These are phyloP conservation scores for Flexamia atlantica DNA, from an alignment of 2,888 invertebrate genomes.

Conservation along the genomic window DNA sequence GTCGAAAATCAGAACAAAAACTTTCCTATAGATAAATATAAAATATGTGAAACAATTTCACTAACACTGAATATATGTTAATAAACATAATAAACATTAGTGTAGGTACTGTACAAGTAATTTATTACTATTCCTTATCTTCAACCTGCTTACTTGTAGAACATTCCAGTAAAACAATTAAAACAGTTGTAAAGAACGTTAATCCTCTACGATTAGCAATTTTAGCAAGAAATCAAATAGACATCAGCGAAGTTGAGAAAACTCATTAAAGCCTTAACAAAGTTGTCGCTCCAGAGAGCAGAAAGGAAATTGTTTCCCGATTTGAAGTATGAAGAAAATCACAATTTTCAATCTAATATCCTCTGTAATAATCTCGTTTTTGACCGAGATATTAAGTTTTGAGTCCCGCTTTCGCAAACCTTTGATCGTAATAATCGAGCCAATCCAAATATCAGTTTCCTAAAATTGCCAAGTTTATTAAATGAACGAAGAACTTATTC, in stretches of 20 bases:
- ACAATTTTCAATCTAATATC: conserved; percentile 18
- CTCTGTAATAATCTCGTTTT: background rate
- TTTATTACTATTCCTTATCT: too few relatives aligned
- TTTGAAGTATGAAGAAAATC: conserved; percentile 20
- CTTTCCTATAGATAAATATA: too few relatives aligned
- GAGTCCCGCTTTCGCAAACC: background rate
- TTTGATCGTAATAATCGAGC: background rate
- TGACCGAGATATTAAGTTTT: conserved; percentile 3
- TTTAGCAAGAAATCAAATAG: conserved; percentile 18
- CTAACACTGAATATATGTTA: too few relatives aligned
- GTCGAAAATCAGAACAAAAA: too few relatives aligned
- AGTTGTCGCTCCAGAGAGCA: conserved; percentile 12
- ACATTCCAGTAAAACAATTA: too few relatives aligned
- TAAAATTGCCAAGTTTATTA: background rate
- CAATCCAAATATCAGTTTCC: background rate
- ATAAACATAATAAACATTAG: too few relatives aligned
- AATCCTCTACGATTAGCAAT: conserved; percentile 1
- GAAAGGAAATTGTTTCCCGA: conserved; percentile 20
- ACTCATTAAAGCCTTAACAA: conserved; percentile 26
- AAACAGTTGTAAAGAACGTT: background rate
- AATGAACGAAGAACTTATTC: too few relatives aligned
- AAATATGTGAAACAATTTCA: too few relatives aligned
- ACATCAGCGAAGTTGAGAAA: conserved; percentile 26
- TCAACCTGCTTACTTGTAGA: too few relatives aligned
- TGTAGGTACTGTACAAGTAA: too few relatives aligned